A percentile compares a stretch with the other conserved stretches of the same genome.
Evolutionary conservation across 2,113 vertebrate species (phyloP).

Genomic region (Prochilodus magdalenae): DNA sequence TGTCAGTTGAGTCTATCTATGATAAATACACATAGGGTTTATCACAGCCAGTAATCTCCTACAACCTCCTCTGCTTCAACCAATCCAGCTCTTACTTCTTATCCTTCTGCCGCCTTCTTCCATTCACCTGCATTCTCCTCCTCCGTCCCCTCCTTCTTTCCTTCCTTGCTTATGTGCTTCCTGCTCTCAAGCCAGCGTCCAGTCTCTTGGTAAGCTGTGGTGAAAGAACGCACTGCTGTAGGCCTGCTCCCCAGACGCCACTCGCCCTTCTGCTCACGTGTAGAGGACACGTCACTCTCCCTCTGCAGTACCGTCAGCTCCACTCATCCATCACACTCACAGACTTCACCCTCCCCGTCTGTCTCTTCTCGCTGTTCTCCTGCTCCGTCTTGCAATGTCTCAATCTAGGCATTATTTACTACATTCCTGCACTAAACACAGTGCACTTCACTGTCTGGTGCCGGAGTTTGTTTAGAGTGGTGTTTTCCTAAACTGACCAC

Average conservation of each 20-base stretch:
- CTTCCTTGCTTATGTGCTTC: slow-evolving; percentile 4
- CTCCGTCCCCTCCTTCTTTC: neutral
- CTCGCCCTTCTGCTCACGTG: slow-evolving; percentile 68
- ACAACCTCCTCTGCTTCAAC: no score
- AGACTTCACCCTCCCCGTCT: slow-evolving; percentile 27
- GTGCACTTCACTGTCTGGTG: no score
- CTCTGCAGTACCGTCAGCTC: slow-evolving; percentile 42
- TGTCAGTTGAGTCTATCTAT: neutral
- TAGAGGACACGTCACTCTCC: slow-evolving; percentile 65
- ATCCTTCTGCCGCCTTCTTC: neutral
- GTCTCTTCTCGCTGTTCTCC: slow-evolving; percentile 12
- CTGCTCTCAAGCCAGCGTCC: neutral
- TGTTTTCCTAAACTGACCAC: no score
- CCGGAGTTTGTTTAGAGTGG: no score
- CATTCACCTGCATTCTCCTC: neutral
- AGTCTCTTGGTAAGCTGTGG: slow-evolving; percentile 1
- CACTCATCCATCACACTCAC: slow-evolving; percentile 47
- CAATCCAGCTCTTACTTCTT: neutral
- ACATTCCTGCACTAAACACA: neutral
- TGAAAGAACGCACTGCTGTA: slow-evolving; percentile 26
- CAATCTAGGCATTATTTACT: neutral
- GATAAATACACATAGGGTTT: neutral
- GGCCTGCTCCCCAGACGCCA: slow-evolving; percentile 2
- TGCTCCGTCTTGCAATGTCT: neutral
- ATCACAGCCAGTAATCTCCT: neutral